Conservation (phyloP, 2,888 invertebrate species). For the Synanthedon andrenaeformis region DNA sequence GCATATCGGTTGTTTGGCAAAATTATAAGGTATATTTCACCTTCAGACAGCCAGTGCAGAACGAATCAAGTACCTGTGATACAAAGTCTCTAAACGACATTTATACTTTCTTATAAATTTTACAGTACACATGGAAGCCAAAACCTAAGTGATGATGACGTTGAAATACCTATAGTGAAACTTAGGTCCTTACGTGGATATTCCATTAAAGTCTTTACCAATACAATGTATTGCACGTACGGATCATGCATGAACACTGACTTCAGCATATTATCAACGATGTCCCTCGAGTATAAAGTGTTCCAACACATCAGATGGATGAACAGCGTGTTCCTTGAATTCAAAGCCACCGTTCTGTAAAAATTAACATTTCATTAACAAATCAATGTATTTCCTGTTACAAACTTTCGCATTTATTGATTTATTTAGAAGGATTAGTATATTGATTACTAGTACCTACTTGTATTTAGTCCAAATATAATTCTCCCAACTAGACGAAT, state of each 20-base stretch:
- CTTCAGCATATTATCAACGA: slow-evolving; percentile 42
- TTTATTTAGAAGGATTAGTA: too few species aligned
- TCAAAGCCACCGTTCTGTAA: slow-evolving; percentile 52
- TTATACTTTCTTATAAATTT: too few species aligned
- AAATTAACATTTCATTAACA: not conserved
- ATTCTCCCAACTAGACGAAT: slow-evolving; percentile 67
- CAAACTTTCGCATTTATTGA: too few species aligned
- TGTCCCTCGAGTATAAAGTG: slow-evolving; percentile 28
- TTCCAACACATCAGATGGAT: slow-evolving; percentile 72
- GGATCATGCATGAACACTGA: slow-evolving; percentile 64
- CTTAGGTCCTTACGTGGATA: slow-evolving; percentile 29
- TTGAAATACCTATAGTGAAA: slow-evolving; percentile 3
- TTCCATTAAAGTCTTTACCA: slow-evolving; percentile 58
- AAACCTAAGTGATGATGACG: too few species aligned
- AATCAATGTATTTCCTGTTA: too few species aligned
- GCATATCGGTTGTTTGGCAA: too few species aligned
- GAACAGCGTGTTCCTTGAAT: slow-evolving; percentile 70
- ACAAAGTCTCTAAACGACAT: too few species aligned
- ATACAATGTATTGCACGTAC: slow-evolving; percentile 56
- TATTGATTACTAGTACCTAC: slow-evolving; percentile 28
- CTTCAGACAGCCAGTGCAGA: too few species aligned
- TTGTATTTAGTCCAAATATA: slow-evolving; percentile 70
- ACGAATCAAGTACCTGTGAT: too few species aligned
- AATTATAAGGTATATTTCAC: too few species aligned
- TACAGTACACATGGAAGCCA: too few species aligned